phyloP scores from a whole-genome alignment of 2,113 vertebrate genomes.

The Albula goreensis region DNA sequence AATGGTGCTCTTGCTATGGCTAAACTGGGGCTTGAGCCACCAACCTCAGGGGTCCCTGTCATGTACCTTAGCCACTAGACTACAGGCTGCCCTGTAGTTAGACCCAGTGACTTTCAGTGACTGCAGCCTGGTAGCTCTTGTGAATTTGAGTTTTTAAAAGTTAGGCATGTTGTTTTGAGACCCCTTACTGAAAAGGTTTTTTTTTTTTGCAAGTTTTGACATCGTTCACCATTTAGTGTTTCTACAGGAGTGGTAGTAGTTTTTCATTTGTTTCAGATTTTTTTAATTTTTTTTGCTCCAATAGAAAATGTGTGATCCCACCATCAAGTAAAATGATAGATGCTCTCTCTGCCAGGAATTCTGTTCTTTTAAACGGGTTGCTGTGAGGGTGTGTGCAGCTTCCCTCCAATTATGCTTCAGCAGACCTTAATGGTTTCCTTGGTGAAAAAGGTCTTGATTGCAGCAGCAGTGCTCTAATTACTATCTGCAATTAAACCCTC shows the following conservation, averaged over 20 bases:
- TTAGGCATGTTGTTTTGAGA: neutral
- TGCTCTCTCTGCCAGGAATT: neutral
- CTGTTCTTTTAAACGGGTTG: neutral
- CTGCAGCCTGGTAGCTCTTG: neutral
- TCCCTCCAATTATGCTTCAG: conserved; percentile 6
- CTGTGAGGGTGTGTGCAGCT: neutral
- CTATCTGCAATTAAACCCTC: neutral
- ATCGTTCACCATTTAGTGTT: neutral
- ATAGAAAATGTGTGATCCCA: neutral
- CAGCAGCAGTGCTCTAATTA: neutral
- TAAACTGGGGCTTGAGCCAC: too few relatives aligned
- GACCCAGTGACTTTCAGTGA: neutral
- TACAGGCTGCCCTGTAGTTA: too few relatives aligned
- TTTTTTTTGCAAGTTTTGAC: neutral
- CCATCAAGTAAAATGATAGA: neutral
- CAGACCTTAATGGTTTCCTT: conserved; percentile 1
- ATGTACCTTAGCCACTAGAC: too few relatives aligned
- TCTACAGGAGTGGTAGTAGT: neutral
- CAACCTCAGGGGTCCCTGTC: too few relatives aligned
- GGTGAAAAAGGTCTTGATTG: conserved; percentile 2
- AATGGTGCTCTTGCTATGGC: too few relatives aligned
- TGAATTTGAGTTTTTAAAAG: neutral
- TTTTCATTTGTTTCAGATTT: neutral
- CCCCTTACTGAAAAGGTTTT: neutral
- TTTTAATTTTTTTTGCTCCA: neutral